A percentile compares a stretch with the other conserved stretches of the same genome.
Evolutionary conservation across 1,140 invertebrate genomes (phyloP).

Genomic region (Bombus haemorrhoidalis): DNA sequence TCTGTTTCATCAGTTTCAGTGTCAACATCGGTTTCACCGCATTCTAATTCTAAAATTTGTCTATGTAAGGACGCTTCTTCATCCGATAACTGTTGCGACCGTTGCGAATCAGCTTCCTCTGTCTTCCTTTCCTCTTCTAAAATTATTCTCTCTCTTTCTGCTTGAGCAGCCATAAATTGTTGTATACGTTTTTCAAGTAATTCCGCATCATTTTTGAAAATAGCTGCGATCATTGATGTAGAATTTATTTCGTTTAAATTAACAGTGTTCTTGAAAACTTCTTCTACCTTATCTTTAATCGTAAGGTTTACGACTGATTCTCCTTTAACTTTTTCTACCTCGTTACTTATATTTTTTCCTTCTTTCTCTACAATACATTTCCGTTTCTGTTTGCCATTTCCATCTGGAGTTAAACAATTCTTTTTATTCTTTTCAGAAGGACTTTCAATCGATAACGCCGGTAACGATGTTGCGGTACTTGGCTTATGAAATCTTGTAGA

Average conservation of each 20-base stretch:
- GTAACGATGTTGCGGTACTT: constrained; percentile 84
- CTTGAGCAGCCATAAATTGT: constrained; percentile 81
- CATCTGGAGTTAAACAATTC: constrained; percentile 70
- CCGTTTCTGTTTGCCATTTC: constrained; percentile 64
- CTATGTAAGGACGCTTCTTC: constrained; percentile 91
- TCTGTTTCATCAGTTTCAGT: constrained; percentile 92
- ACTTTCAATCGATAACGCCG: constrained; percentile 82
- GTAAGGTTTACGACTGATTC: constrained; percentile 50
- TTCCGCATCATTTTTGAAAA: constrained; percentile 83
- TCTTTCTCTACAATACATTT: constrained; percentile 68
- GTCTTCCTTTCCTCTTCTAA: constrained; percentile 82
- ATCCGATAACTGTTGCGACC: constrained; percentile 86
- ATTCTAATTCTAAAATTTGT: constrained; percentile 91
- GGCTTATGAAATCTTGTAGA: constrained; percentile 83
- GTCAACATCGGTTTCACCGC: constrained; percentile 91
- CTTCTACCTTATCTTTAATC: constrained; percentile 57
- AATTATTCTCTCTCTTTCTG: constrained; percentile 79
- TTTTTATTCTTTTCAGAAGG: constrained; percentile 78
- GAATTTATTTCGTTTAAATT: constrained; percentile 74
- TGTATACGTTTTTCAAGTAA: constrained; percentile 82
- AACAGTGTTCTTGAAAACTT: constrained; percentile 54
- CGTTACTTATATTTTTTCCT: constrained; percentile 67
- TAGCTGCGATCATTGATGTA: constrained; percentile 80
- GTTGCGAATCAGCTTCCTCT: constrained; percentile 82
- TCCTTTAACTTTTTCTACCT: constrained; percentile 71